Evolutionary conservation across 2,113 vertebrate genomes (phyloP).

Genomic region (Mastomys coucha): DNA sequence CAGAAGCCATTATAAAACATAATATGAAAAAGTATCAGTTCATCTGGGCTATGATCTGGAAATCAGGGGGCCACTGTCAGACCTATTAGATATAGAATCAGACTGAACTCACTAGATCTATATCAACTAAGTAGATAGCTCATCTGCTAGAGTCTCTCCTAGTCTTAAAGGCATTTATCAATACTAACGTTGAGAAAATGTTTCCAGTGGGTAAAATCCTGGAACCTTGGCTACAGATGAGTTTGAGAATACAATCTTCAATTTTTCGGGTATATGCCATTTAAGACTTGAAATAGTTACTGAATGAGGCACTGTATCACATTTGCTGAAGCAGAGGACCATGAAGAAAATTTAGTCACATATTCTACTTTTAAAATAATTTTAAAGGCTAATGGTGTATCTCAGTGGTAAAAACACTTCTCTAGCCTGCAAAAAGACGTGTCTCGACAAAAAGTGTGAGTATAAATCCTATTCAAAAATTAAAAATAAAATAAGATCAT

Average conservation of each 20-base stretch:
- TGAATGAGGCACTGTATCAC: background rate
- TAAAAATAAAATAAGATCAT: background rate
- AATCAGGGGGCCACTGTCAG: background rate
- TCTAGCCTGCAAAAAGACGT: background rate
- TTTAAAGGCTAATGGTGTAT: background rate
- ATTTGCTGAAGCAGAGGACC: background rate
- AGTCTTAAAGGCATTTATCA: slow-evolving; percentile 1
- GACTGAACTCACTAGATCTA: background rate
- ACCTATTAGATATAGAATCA: background rate
- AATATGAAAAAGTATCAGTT: background rate
- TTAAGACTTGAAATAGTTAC: background rate
- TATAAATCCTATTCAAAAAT: background rate
- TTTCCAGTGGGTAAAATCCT: background rate
- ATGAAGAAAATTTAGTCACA: background rate
- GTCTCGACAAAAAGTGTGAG: background rate
- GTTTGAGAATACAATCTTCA: background rate
- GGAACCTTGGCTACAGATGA: background rate
- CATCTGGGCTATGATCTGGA: background rate
- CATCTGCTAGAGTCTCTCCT: background rate
- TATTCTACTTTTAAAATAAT: slow-evolving; percentile 1
- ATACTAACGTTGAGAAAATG: background rate
- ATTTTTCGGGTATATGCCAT: background rate
- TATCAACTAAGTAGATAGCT: background rate
- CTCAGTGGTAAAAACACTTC: background rate
- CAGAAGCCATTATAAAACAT: background rate